Base-by-base conservation (phyloP, 2,113 vertebrate genomes). In the Aegypius monachus region DNA sequence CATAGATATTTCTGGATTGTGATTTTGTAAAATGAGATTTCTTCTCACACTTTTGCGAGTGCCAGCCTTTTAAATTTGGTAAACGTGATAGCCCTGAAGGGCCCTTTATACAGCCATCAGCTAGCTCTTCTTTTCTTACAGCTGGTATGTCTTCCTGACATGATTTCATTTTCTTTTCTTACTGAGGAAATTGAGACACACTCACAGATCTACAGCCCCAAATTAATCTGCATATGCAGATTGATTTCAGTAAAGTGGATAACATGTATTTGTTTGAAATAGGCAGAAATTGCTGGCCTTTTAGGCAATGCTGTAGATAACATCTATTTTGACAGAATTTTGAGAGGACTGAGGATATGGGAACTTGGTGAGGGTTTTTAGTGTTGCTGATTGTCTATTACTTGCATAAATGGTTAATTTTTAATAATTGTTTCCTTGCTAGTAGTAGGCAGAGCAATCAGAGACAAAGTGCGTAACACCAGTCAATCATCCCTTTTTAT, bases 141-240 rank as follows among this genome's bases (percentile, higher is more conserved):
- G 61, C 81, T 65, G 53, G 40, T 93, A 79, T 75, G 1, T 91
- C 77, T 85, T 80, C 48, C 48, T 77, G 70, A 85, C n/a, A 9
- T 42, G 40, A 70, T 82, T 96, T 96, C 2, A 62, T 93, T 87
- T 95, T 68, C 62, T 92, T 91, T 88, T 61, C 70, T 89, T 75
- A 80, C 53, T 50, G 74, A 85, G 48, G 50, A 95, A 93, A 95
- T 55, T 89, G 80, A 90, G 89, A 82, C 5, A 0, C 20, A 20
- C 23, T 95, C 23, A 56, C 45, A 72, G 61, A 85, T 91, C 86
- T 71, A 75, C 70, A 65, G 47, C 8, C 48, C 22, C 53, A 75
- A 87, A 93, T 93, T 87, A 95, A 93, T 95, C 85, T 88, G 81
- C 73, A 80, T 53, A 82, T 61, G 71, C 48, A 91, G 89, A 93